Percentiles rank a stretch among this genome's conserved stretches.
These are phyloP conservation scores for Rousettus leschenaultii DNA, from an alignment of 2,113 vertebrate species.

Conservation along the genomic window DNA sequence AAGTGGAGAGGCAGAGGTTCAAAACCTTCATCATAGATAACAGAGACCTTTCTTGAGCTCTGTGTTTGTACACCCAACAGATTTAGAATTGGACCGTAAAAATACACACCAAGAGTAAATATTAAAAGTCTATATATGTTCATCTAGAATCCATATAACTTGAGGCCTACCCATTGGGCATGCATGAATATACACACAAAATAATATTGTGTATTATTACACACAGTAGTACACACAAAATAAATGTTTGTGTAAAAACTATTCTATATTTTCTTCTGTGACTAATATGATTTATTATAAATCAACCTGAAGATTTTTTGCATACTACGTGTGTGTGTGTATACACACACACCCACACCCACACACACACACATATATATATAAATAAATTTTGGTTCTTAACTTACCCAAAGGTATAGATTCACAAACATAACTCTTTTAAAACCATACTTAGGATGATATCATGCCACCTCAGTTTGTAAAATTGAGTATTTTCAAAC, in stretches of 20 bases:
- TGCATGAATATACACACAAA: background rate
- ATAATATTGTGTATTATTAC: background rate
- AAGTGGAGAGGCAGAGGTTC: background rate
- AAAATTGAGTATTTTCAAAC: background rate
- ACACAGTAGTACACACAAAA: background rate
- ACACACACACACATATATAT: no score
- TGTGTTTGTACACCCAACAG: background rate
- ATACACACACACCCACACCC: no score
- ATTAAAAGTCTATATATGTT: background rate
- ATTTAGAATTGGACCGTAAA: background rate
- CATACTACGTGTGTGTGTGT: background rate
- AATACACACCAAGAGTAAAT: background rate
- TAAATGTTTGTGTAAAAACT: slow-evolving; percentile 9
- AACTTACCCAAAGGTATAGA: background rate
- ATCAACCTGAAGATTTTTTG: slow-evolving; percentile 26
- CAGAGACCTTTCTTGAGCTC: background rate
- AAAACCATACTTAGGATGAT: background rate
- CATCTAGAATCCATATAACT: background rate
- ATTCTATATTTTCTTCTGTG: slow-evolving; percentile 31
- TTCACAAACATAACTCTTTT: slow-evolving; percentile 15
- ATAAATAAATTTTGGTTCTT: slow-evolving; percentile 35
- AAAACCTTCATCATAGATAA: background rate
- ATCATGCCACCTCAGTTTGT: background rate
- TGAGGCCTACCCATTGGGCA: background rate
- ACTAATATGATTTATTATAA: slow-evolving; percentile 31